phyloP scores from a whole-genome alignment of 2,113 vertebrate genomes.

The Lepus europaeus region DNA sequence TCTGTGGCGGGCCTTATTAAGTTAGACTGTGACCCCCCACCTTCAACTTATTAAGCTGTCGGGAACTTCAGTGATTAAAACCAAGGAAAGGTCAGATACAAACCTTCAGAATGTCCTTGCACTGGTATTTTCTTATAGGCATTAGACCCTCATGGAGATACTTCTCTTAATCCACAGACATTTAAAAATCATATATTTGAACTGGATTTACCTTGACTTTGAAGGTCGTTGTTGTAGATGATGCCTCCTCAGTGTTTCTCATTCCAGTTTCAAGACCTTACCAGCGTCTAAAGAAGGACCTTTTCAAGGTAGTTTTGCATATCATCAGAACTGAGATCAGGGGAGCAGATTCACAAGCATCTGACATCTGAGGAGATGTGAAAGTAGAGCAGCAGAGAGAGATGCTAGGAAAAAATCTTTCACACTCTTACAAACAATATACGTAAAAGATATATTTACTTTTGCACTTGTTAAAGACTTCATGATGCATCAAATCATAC shows the following conservation, averaged over 20 bases:
- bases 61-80: constrained; percentile 99
- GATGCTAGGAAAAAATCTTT: constrained; percentile 88
- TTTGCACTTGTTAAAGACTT: constrained; percentile 79
- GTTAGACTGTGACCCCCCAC: constrained; percentile 98
- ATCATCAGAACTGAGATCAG: constrained; percentile 93
- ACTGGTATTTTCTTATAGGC: constrained; percentile 95
- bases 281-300: constrained; percentile 87
- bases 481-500: constrained; percentile 72
- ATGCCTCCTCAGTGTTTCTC: constrained; percentile 88
- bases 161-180: constrained; percentile 91
- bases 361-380: constrained; percentile 88
- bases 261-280: constrained; percentile 91
- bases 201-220: constrained; percentile 87
- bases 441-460: constrained; percentile 86
- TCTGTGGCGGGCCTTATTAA: constrained; percentile 97
- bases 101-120: constrained; percentile 95
- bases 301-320: constrained; percentile 92
- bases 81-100: constrained; percentile 96
- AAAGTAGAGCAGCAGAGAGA: constrained; percentile 88
- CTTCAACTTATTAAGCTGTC: constrained; percentile 99
- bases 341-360: constrained; percentile 93
- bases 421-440: constrained; percentile 90
- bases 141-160: constrained; percentile 94
- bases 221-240: constrained; percentile 88
- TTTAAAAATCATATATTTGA: constrained; percentile 92